Conservation (phyloP, 2,888 invertebrate species). For the Sialis lutaria region DNA sequence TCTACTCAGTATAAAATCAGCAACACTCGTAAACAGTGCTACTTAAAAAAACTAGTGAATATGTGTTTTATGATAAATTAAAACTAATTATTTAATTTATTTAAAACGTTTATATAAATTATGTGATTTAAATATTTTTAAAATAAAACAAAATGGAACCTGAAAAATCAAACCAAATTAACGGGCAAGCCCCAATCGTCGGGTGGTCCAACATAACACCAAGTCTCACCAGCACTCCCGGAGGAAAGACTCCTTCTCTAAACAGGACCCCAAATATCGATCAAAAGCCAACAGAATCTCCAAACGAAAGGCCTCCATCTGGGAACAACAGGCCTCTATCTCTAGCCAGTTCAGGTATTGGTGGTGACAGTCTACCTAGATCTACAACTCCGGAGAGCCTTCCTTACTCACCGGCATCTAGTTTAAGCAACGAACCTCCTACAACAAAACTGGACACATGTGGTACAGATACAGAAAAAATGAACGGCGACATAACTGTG, state of each 20-base stretch:
- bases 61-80: no score
- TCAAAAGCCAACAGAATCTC: no score
- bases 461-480: conserved; percentile 10
- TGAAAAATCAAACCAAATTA: background rate
- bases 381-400: conserved; percentile 16
- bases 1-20: no score
- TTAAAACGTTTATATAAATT: background rate
- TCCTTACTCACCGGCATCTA: conserved; percentile 17
- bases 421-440: conserved; percentile 16
- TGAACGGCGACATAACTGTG: conserved; percentile 7
- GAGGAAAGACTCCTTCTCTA: background rate
- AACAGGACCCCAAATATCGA: background rate
- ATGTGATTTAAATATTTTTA: background rate
- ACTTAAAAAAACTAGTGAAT: no score
- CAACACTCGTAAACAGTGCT: no score
- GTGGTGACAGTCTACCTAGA: conserved; percentile 25
- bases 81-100: no score
- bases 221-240: background rate
- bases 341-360: conserved; percentile 27
- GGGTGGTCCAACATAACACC: conserved; percentile 1
- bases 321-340: no score
- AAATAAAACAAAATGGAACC: conserved; percentile 1
- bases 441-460: conserved; percentile 11
- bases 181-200: conserved; percentile 1
- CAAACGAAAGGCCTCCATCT: no score